A percentile compares a stretch with the other conserved stretches of the same genome.
phyloP scores from a whole-genome alignment of 1,140 invertebrate species.

The Euwallacea fornicatus region DNA sequence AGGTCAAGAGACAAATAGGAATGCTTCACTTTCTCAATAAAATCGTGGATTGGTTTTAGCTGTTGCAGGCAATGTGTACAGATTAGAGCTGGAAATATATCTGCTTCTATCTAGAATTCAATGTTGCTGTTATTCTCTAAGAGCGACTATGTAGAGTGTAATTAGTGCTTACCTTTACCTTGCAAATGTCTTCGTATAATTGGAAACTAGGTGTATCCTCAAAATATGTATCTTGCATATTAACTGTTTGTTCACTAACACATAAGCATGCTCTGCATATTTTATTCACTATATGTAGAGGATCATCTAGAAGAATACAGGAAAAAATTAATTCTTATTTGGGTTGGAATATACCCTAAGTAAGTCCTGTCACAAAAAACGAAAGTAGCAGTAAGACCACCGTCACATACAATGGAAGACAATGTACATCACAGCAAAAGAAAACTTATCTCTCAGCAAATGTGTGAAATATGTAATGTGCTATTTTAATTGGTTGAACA shows the following conservation, averaged over 20 bases:
- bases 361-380: too few relatives aligned
- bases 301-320: not conserved
- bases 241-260: not conserved
- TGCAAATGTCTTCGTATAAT: conserved; percentile 12
- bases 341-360: too few relatives aligned
- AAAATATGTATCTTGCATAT: conserved; percentile 17
- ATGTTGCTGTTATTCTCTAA: not conserved
- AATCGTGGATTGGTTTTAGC: not conserved
- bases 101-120: not conserved
- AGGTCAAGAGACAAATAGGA: not conserved
- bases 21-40: conserved; percentile 6
- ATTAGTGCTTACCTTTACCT: conserved; percentile 10
- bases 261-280: conserved; percentile 17
- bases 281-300: not conserved
- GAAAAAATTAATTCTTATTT: too few relatives aligned
- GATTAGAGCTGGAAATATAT: conserved; percentile 7
- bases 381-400: too few relatives aligned
- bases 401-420: too few relatives aligned
- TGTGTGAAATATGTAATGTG: too few relatives aligned
- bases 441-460: too few relatives aligned
- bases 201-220: not conserved
- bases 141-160: too few relatives aligned
- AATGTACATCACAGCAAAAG: too few relatives aligned
- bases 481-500: too few relatives aligned
- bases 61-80: not conserved